Evolutionary conservation across 1,140 invertebrate species (phyloP).

Genomic region (Manduca sexta): DNA sequence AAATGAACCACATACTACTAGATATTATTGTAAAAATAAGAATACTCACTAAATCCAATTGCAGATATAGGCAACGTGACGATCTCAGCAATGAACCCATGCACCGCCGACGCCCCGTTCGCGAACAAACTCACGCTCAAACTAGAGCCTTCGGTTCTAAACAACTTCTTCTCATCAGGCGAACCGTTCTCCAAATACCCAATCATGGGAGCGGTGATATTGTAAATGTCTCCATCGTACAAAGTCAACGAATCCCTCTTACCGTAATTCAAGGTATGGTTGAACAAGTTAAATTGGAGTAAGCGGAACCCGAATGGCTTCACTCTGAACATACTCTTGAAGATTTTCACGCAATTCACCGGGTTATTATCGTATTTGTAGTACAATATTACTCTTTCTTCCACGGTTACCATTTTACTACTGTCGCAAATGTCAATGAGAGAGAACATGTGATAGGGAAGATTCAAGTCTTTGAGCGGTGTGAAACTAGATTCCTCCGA

Average conservation of each 20-base stretch:
- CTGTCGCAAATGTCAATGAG: slow-evolving; percentile 97
- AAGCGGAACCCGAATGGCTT: slow-evolving; percentile 93
- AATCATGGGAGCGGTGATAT: slow-evolving; percentile 83
- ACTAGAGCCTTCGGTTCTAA: slow-evolving; percentile 83
- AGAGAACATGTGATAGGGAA: slow-evolving; percentile 97
- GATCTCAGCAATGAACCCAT: slow-evolving; percentile 98
- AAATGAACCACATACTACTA: too few species aligned
- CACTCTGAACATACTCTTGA: slow-evolving; percentile 86
- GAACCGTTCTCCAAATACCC: slow-evolving; percentile 81
- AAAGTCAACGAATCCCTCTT: slow-evolving; percentile 89
- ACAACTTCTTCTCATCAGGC: slow-evolving; percentile 82
- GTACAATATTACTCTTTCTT: slow-evolving; percentile 94
- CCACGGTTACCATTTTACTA: slow-evolving; percentile 90
- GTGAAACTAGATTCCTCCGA: slow-evolving; percentile 89
- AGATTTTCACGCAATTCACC: slow-evolving; percentile 98
- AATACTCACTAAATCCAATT: slow-evolving; percentile 87
- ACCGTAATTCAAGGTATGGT: slow-evolving; percentile 87
- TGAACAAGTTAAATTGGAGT: slow-evolving; percentile 95
- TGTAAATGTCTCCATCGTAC: slow-evolving; percentile 95
- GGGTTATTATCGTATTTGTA: slow-evolving; percentile 98
- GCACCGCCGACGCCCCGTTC: slow-evolving; percentile 91
- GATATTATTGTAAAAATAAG: not conserved
- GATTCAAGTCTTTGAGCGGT: slow-evolving; percentile 86
- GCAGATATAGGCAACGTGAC: slow-evolving; percentile 94
- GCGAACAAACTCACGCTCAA: slow-evolving; percentile 95